Conservation (phyloP, 2,113 vertebrate species). For the Eublepharis macularius region DNA sequence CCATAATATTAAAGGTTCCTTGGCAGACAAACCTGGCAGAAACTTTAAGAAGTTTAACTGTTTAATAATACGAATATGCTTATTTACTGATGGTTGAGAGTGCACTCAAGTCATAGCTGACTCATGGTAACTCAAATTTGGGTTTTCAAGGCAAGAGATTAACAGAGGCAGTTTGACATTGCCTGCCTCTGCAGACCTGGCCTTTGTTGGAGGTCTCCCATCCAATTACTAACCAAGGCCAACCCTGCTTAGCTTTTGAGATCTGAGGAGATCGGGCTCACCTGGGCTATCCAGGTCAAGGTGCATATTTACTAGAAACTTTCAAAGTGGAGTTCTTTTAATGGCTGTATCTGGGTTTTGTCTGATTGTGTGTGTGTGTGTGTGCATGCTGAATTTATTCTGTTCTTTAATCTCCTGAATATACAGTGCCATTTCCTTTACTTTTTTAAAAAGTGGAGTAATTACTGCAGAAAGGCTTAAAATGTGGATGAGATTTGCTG, state of each 20-base stretch:
- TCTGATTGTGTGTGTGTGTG: neutral
- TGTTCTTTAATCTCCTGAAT: conserved; percentile 5
- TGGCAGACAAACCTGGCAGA: neutral
- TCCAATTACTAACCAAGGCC: too few relatives aligned
- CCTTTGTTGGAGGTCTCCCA: too few relatives aligned
- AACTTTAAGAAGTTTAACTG: neutral
- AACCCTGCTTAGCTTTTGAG: too few relatives aligned
- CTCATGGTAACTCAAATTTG: too few relatives aligned
- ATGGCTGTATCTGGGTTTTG: neutral
- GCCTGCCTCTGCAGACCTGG: too few relatives aligned
- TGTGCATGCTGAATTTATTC: neutral
- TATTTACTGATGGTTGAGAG: too few relatives aligned
- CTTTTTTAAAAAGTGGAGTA: neutral
- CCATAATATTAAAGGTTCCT: neutral
- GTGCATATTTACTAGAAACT: conserved; percentile 11
- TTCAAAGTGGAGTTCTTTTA: neutral
- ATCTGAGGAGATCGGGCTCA: too few relatives aligned
- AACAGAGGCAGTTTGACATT: too few relatives aligned
- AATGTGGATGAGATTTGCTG: neutral
- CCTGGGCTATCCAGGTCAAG: too few relatives aligned
- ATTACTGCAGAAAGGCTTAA: conserved; percentile 7
- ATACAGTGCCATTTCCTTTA: conserved; percentile 3
- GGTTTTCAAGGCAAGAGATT: too few relatives aligned
- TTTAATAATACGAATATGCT: neutral
- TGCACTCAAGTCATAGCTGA: too few relatives aligned